phyloP scores from a whole-genome alignment of 2,797 vertebrate species.

The Pseudotriccus pelzelni region DNA sequence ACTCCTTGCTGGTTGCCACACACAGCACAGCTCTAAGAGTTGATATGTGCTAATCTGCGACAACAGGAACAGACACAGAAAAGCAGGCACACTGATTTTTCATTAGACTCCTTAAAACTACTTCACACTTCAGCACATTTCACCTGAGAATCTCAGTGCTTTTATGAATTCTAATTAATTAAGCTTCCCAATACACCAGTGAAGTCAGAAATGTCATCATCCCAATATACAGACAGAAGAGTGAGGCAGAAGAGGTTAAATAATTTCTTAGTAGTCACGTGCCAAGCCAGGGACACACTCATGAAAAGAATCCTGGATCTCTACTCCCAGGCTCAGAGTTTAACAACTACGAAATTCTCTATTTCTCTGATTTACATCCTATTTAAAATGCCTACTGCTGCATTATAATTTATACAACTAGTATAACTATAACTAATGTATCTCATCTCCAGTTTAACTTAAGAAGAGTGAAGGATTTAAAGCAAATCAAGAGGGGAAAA shows the following conservation, averaged over 20 bases:
- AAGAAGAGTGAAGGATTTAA: slow-evolving; percentile 66
- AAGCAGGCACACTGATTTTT: background rate
- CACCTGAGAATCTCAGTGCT: slow-evolving; percentile 47
- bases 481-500: slow-evolving; percentile 53
- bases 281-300: background rate
- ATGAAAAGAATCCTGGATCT: background rate
- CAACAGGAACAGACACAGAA: background rate
- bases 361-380: slow-evolving; percentile 50
- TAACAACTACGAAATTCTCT: slow-evolving; percentile 30
- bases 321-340: background rate
- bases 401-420: slow-evolving; percentile 59
- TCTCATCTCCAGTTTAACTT: slow-evolving; percentile 67
- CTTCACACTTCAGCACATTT: slow-evolving; percentile 55
- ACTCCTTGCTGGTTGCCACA: background rate
- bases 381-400: slow-evolving; percentile 41
- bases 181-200: slow-evolving; percentile 40
- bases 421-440: slow-evolving; percentile 68
- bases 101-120: slow-evolving; percentile 27
- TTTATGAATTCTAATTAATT: slow-evolving; percentile 63
- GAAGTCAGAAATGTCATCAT: slow-evolving; percentile 41
- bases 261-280: slow-evolving; percentile 10
- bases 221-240: slow-evolving; percentile 18
- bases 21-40: background rate
- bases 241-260: slow-evolving; percentile 28
- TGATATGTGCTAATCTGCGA: background rate